These are phyloP conservation scores for Agelastica alni DNA, from an alignment of 2,888 invertebrate genomes.

Conservation along the genomic window DNA sequence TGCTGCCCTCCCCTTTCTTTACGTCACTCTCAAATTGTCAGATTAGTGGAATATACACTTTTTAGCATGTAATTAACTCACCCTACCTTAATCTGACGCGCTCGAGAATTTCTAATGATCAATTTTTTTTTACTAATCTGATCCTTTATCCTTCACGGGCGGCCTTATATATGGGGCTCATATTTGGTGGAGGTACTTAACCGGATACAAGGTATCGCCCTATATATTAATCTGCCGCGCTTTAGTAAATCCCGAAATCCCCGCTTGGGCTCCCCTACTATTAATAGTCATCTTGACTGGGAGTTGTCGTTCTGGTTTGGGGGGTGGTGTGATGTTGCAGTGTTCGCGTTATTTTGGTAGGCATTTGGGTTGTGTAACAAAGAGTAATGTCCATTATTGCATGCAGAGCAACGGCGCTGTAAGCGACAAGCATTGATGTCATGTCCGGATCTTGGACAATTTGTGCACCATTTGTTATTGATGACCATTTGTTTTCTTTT, in stretches of 20 bases:
- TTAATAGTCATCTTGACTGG: no score
- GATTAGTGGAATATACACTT: slow-evolving; percentile 21
- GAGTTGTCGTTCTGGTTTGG: no score
- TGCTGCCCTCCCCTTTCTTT: background rate
- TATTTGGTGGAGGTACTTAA: background rate
- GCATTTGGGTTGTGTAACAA: no score
- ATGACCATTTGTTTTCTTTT: no score
- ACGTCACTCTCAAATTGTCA: background rate
- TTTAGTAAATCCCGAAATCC: background rate
- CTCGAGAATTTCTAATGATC: slow-evolving; percentile 3
- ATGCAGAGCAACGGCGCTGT: no score
- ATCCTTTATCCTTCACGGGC: background rate
- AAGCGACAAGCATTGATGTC: no score
- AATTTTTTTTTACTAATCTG: slow-evolving; percentile 1
- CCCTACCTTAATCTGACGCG: slow-evolving; percentile 14
- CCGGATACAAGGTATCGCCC: background rate
- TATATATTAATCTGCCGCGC: background rate
- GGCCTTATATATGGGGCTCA: background rate
- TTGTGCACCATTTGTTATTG: no score
- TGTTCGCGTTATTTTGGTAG: no score
- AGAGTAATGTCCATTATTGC: no score
- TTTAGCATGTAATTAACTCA: no score
- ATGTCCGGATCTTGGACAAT: no score
- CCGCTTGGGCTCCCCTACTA: background rate
- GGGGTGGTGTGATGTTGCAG: no score